Conservation (phyloP, 2,797 vertebrate genomes). For the Sebastes hubbsi region DNA sequence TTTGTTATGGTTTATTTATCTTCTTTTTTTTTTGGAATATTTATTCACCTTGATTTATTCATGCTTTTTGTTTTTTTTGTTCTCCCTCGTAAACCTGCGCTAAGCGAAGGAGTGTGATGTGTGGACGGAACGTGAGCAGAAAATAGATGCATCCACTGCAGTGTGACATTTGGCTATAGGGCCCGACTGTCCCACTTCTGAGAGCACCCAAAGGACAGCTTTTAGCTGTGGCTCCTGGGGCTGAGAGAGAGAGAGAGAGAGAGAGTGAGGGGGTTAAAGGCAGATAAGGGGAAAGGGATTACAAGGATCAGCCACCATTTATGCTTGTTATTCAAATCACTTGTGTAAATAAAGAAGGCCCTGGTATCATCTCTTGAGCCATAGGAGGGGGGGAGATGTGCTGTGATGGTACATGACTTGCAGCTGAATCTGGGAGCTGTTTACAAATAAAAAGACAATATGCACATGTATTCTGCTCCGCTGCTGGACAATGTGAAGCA, state of each 20-base stretch:
- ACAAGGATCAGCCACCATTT: conserved; percentile 60
- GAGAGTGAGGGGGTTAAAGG: conserved; percentile 54
- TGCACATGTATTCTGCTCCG: conserved; percentile 48
- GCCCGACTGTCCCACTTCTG: conserved; percentile 64
- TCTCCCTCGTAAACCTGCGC: conserved; percentile 53
- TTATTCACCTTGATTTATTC: conserved; percentile 66
- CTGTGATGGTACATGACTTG: conserved; percentile 34
- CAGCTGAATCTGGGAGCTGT: conserved; percentile 35
- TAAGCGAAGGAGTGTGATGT: conserved; percentile 25
- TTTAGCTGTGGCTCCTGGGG: conserved; percentile 65
- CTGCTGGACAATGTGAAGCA: conserved; percentile 39
- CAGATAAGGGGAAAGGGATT: conserved; percentile 57
- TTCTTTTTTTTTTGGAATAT: conserved; percentile 62
- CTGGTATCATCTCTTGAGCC: conserved; percentile 46
- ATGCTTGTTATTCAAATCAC: conserved; percentile 61
- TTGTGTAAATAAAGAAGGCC: conserved; percentile 18
- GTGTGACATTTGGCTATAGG: conserved; percentile 72
- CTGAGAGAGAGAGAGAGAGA: conserved; percentile 45
- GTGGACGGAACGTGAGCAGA: conserved; percentile 57
- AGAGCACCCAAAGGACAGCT: conserved; percentile 63
- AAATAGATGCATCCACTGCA: conserved; percentile 62
- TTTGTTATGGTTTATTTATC: conserved; percentile 71
- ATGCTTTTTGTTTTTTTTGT: conserved; percentile 13
- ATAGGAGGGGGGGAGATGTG: conserved; percentile 44
- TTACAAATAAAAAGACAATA: conserved; percentile 53